These are phyloP conservation scores for Lagodon rhomboides DNA, from an alignment of 2,797 vertebrate species.

Conservation along the genomic window DNA sequence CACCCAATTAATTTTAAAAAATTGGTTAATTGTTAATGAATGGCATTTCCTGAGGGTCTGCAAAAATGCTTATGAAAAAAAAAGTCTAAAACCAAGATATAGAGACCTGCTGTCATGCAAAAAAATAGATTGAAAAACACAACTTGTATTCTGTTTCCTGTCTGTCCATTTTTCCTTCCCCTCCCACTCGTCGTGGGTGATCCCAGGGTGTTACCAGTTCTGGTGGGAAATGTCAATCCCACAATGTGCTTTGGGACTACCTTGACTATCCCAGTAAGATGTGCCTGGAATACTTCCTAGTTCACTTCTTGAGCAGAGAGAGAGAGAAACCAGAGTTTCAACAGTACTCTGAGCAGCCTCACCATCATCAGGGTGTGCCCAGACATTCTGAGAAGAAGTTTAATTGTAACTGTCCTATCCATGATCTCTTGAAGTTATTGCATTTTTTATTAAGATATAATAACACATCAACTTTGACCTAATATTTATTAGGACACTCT, in stretches of 20 bases:
- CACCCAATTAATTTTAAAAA: neutral
- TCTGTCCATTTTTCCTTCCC: neutral
- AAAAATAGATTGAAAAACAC: neutral
- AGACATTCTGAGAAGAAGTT: neutral
- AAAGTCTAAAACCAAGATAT: neutral
- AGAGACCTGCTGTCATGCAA: neutral
- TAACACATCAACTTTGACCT: neutral
- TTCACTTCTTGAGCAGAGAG: conserved; percentile 13
- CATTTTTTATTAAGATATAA: neutral
- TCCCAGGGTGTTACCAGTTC: neutral
- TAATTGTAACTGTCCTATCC: neutral
- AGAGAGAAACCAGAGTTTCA: neutral
- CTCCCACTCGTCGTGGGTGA: neutral
- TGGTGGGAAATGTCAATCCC: conserved; percentile 18
- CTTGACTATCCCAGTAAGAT: neutral
- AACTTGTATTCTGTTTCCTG: neutral
- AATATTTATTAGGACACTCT: too few species aligned
- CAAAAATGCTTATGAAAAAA: neutral
- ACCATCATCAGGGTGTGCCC: neutral
- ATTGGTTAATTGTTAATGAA: neutral
- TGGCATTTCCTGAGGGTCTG: neutral
- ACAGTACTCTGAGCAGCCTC: neutral
- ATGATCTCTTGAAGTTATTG: neutral
- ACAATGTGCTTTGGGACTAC: neutral
- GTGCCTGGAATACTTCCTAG: conserved; percentile 1